Base-by-base conservation (phyloP, 1,140 invertebrate genomes). In the Brachionus rubens region DNA sequence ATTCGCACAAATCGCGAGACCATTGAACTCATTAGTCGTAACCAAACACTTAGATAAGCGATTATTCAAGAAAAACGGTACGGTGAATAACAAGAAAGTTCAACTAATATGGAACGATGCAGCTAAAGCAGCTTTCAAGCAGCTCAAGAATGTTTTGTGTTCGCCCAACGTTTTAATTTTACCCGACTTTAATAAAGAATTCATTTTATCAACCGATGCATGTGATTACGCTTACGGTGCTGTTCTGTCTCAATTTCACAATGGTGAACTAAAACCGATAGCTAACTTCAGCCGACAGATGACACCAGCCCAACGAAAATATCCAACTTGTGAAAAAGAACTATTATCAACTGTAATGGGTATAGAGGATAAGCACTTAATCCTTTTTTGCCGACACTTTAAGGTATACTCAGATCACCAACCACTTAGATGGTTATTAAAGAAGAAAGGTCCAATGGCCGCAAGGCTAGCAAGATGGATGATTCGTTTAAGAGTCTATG, bases 101-200 rank as follows among this genome's bases (percentile, higher is more conserved):
- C 5, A 59, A 59, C 72, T 82, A 80, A 48, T 28, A 3, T 85
- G 81, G 83, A 67, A 19, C 19, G 43, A 77, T 19, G 78, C 78
- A 59, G 79, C 79, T 19, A 48, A 81, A 16, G 47, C 59, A 16
- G 80, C 80, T 14, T 85, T 85, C 78, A 46, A 78, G 2, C 47
- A 40, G 24, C 26, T 83, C 0, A 83, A 85, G 50, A 48, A 76
- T 0, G 70, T 70, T 5, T 50, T 85, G 21, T 16, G 14, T 21
- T 21, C 54, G 3, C 4, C 3, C 3, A 3, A 3, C 3, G 24
- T 50, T 26, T 12, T 50, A 4, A 12, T 19, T 19, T 19, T 19
- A 50, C 48, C 48, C 3, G 48, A 50, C 12, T 50, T 50, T 26
- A 4, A 3, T 3, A 50, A 50, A 26, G n/a, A 7, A 3, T 77